These are phyloP conservation scores for Cryptoblepharus egeriae DNA, from an alignment of 2,797 vertebrate genomes.

Conservation along the genomic window DNA sequence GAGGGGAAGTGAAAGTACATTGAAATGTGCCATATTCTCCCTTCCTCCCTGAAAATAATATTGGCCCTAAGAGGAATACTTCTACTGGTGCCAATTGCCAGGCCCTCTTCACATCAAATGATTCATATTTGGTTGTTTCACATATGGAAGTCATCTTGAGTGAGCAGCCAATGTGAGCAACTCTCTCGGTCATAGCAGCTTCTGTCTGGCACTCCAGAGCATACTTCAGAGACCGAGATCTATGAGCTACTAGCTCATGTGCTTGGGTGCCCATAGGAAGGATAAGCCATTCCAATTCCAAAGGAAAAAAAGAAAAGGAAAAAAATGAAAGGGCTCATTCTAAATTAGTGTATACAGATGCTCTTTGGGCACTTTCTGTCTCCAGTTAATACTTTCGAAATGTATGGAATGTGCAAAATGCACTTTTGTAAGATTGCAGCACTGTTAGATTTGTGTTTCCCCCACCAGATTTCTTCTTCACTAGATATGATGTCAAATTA, in stretches of 20 bases:
- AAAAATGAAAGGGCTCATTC: not conserved
- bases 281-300: not conserved
- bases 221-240: not conserved
- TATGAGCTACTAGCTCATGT: not conserved
- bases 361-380: not conserved
- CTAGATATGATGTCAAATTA: constrained; percentile 45
- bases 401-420: constrained; percentile 4
- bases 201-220: not conserved
- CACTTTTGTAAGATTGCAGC: not conserved
- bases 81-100: too few relatives aligned
- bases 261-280: not conserved
- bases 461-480: constrained; percentile 17
- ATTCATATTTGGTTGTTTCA: not conserved
- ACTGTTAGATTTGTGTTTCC: not conserved
- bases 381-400: constrained; percentile 18
- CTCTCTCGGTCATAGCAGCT: not conserved
- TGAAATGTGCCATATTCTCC: too few relatives aligned
- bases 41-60: too few relatives aligned
- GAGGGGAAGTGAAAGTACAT: too few relatives aligned
- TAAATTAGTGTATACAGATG: constrained; percentile 13
- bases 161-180: not conserved
- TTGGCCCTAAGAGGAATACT: too few relatives aligned
- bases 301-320: too few relatives aligned
- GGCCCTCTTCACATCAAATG: too few relatives aligned
- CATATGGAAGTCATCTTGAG: not conserved